A percentile compares a stretch with the other conserved stretches of the same genome.
These are phyloP conservation scores for Mastomys coucha DNA, from an alignment of 2,113 vertebrate genomes.

Conservation along the genomic window DNA sequence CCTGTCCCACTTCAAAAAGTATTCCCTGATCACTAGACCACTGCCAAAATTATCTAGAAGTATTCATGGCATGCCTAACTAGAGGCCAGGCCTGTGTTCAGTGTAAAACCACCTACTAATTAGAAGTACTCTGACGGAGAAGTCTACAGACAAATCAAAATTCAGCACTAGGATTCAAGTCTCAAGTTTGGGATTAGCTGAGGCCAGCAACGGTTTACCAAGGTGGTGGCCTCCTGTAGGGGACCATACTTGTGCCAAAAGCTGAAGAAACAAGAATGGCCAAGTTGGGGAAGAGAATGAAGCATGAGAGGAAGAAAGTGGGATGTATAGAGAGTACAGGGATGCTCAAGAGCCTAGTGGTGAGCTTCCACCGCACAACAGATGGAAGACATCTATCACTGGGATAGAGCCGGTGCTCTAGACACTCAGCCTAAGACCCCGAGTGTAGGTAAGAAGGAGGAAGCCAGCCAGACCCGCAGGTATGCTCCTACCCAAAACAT, in stretches of 20 bases:
- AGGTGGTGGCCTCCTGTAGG: neutral
- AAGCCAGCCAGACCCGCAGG: neutral
- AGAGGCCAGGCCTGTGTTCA: neutral
- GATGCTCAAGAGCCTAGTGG: neutral
- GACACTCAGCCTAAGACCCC: neutral
- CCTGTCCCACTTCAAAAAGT: neutral
- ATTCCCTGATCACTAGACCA: neutral
- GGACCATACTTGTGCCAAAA: neutral
- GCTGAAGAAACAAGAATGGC: neutral
- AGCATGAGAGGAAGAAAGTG: neutral
- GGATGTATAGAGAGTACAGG: neutral
- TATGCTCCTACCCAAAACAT: neutral
- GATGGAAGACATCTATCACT: neutral
- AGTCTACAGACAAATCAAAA: neutral
- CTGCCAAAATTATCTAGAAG: neutral
- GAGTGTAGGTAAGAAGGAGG: neutral
- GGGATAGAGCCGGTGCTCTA: neutral
- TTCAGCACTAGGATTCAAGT: neutral
- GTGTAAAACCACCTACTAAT: neutral
- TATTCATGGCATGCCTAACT: neutral
- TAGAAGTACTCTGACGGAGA: neutral
- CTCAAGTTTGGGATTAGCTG: neutral
- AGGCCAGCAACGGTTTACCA: neutral
- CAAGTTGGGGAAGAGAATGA: neutral
- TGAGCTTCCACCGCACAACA: neutral